phyloP scores from a whole-genome alignment of 2,113 vertebrate species.

The Cygnus atratus region DNA sequence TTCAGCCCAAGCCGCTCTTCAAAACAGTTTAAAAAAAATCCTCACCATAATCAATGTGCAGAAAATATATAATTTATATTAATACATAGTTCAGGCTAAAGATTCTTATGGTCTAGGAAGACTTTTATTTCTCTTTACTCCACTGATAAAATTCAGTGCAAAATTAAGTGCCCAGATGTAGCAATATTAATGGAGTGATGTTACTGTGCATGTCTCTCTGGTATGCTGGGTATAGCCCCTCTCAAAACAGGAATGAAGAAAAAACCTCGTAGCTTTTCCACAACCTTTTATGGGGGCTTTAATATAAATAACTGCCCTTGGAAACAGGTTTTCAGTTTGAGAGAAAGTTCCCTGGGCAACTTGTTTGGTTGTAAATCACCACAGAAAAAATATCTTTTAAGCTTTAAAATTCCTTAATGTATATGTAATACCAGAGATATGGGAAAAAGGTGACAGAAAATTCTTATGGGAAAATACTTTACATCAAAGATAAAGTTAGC shows the following conservation, averaged over 20 bases:
- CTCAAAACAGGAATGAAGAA: constrained; percentile 33
- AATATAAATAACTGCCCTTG: constrained; percentile 36
- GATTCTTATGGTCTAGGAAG: not conserved
- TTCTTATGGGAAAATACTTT: constrained; percentile 58
- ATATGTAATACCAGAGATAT: constrained; percentile 8
- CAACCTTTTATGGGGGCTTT: constrained; percentile 45
- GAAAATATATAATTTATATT: not conserved
- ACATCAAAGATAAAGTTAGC: constrained; percentile 45
- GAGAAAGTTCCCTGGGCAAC: constrained; percentile 9
- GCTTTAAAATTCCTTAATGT: constrained; percentile 35
- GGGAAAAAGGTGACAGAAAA: constrained; percentile 48
- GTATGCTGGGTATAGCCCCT: not conserved
- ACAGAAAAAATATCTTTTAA: constrained; percentile 23
- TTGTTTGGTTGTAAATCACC: constrained; percentile 28
- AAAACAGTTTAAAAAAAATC: not conserved
- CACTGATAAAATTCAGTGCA: not conserved
- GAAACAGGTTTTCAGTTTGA: constrained; percentile 23
- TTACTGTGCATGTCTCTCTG: not conserved
- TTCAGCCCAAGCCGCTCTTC: not conserved
- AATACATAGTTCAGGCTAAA: fast-evolving
- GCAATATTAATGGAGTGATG: not conserved
- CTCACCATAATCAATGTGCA: not conserved
- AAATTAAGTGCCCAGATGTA: not conserved
- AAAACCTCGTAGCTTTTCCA: constrained; percentile 14
- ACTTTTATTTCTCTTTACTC: not conserved